Evolutionary conservation across 1,140 invertebrate species (phyloP), one percentile per base, ranked within the genome.

Genomic region (Orius insidiosus): DNA sequence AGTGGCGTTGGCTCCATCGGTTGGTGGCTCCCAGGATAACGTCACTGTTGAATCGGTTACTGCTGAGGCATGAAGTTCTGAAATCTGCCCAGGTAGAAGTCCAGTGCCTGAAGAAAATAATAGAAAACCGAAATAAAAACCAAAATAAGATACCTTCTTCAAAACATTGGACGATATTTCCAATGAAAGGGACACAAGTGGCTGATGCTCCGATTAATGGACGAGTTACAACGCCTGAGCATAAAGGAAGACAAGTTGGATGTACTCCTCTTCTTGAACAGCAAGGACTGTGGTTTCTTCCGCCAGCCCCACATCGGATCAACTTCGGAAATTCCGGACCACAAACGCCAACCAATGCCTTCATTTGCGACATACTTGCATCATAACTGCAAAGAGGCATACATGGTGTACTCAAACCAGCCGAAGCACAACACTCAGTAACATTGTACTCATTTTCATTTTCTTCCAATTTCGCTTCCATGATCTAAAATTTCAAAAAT

Each of bases 101-200:
- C 71, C 79, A 5, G 78, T 79, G 11, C 80, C 78, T 79, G n/a
- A 15, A 10, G 2, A 49, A 37, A 46, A 37, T 15, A 24, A 19
- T 33, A 10, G 14, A n/a, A n/a, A n/a, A n/a, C n/a, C 18, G 14
- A n/a, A n/a, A n/a, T n/a, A n/a, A n/a, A n/a, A n/a, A n/a, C 8
- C 30, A 46, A 33, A 51, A 49, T 36, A n/a, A 40, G 16, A 18
- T 59, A 80, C 79, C 83, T 71, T 86, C 82, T 61, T 85, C 81
- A 55, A 84, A 82, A 61, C 84, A 87, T 61, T 83, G 77, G 16
- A 81, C 71, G 52, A 86, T 83, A 59, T 85, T 85, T 33, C 81
- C 82, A 47, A 84, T 76, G 60, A 79, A 85, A 3, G 79, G 74
- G 19, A 80, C 68, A 60, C 83, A 86, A 36, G 72, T 63, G 5